These are phyloP conservation scores for Formica exsecta DNA, from an alignment of 1,140 invertebrate species.

Conservation along the genomic window DNA sequence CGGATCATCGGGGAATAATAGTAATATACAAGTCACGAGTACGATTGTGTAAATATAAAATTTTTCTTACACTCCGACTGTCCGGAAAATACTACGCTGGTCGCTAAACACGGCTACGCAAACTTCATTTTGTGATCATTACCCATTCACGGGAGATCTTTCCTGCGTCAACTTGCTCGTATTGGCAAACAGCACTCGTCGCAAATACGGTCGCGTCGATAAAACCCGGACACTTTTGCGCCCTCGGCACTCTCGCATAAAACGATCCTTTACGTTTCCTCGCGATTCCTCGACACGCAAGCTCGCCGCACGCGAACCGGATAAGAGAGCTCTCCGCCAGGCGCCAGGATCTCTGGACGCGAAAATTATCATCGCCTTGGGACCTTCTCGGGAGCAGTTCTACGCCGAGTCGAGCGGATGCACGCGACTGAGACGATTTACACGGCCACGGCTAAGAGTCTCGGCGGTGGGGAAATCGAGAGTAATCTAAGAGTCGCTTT, in stretches of 20 bases:
- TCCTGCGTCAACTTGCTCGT: not conserved
- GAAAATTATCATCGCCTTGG: constrained; percentile 5
- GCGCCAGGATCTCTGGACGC: constrained; percentile 22
- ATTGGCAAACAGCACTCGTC: not conserved
- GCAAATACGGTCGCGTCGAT: not conserved
- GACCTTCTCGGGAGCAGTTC: not conserved
- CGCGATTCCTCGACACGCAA: constrained; percentile 25
- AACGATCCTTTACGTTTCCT: constrained; percentile 17
- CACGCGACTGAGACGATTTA: constrained; percentile 17
- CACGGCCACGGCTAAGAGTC: not conserved
- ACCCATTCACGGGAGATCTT: not conserved
- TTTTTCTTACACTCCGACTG: not conserved
- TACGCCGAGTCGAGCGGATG: constrained; percentile 20
- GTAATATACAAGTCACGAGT: not conserved
- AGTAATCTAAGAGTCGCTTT: constrained; percentile 53
- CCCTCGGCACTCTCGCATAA: constrained; percentile 15
- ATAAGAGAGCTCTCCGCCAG: constrained; percentile 1
- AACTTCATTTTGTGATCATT: constrained; percentile 41
- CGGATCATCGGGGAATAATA: not conserved
- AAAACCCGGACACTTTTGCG: constrained; percentile 12
- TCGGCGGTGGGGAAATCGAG: constrained; percentile 44
- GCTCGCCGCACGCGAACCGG: constrained; percentile 25
- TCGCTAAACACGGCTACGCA: not conserved
- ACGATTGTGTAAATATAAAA: not conserved
- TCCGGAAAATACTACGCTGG: not conserved